Conservation (phyloP, 2,113 vertebrate genomes). For the Phyllopteryx taeniolatus region DNA sequence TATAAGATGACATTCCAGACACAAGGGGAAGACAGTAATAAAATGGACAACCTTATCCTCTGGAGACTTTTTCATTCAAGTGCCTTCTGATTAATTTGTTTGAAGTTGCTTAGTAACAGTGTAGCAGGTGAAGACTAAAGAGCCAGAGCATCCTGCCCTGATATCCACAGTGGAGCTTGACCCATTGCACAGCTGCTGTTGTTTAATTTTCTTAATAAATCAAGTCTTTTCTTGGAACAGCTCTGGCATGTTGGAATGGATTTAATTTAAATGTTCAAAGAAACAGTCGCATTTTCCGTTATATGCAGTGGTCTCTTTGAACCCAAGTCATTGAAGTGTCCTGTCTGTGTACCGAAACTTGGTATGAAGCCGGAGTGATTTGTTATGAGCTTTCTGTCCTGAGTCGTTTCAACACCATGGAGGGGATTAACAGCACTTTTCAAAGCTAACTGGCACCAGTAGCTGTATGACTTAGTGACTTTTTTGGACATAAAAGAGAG, state of each 20-base stretch:
- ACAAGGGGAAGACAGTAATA: constrained; percentile 1
- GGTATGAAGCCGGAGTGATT: constrained; percentile 1
- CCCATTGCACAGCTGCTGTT: constrained; percentile 19
- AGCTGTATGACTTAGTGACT: background rate
- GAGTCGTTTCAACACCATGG: background rate
- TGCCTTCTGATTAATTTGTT: constrained; percentile 44
- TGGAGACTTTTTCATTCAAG: constrained; percentile 47
- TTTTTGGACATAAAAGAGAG: background rate
- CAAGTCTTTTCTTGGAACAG: constrained; percentile 21
- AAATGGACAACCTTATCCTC: constrained; percentile 25
- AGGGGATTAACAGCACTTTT: constrained; percentile 1
- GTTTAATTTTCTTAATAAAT: constrained; percentile 26
- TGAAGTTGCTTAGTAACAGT: constrained; percentile 46
- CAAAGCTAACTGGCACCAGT: constrained; percentile 5
- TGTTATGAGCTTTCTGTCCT: background rate
- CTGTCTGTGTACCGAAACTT: background rate
- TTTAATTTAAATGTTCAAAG: constrained; percentile 15
- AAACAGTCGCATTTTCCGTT: constrained; percentile 9
- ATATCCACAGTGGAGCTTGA: constrained; percentile 30
- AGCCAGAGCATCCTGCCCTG: constrained; percentile 42
- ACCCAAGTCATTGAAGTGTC: background rate
- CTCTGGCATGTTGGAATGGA: constrained; percentile 8
- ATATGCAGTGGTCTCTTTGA: constrained; percentile 1
- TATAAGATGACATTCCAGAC: constrained; percentile 41
- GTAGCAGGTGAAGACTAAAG: constrained; percentile 54